phyloP scores from a whole-genome alignment of 2,797 vertebrate genomes.

The Eulemur albifrons region DNA sequence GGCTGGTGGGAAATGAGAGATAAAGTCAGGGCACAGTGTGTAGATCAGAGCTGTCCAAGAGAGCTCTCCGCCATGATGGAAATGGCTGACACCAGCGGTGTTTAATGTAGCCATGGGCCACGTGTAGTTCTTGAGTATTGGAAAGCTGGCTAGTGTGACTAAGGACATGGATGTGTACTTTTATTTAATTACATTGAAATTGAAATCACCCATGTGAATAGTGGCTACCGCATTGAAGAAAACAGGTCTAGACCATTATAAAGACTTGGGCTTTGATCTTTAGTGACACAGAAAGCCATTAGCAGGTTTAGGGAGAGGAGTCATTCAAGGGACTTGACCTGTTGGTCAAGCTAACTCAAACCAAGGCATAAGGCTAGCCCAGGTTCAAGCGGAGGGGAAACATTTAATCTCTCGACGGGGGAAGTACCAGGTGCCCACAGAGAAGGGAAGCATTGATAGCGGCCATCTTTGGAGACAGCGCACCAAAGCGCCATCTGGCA shows the following conservation, averaged over 20 bases:
- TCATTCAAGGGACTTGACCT: not conserved
- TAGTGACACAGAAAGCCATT: not conserved
- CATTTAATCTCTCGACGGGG: accelerated
- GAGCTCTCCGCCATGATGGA: not conserved
- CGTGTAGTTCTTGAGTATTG: not conserved
- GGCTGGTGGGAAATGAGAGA: not conserved
- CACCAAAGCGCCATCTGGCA: not conserved
- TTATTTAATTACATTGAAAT: not conserved
- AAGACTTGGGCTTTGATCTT: not conserved
- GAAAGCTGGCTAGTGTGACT: too few relatives aligned
- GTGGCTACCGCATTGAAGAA: not conserved
- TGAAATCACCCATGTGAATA: not conserved
- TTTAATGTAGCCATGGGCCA: not conserved
- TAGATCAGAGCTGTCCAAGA: too few relatives aligned
- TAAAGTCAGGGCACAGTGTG: not conserved
- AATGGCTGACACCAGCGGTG: too few relatives aligned
- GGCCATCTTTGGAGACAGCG: not conserved
- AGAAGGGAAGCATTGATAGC: accelerated
- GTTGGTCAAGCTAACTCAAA: not conserved
- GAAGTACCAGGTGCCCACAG: accelerated
- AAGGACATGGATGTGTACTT: not conserved
- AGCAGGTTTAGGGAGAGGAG: not conserved
- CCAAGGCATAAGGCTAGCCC: not conserved
- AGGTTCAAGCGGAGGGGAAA: not conserved
- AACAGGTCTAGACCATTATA: not conserved